Evolutionary conservation across 92 coral and sea anemone species (phyloP), one percentile per base, ranked within the genome.

Genomic region (Blastomussa wellsi): DNA sequence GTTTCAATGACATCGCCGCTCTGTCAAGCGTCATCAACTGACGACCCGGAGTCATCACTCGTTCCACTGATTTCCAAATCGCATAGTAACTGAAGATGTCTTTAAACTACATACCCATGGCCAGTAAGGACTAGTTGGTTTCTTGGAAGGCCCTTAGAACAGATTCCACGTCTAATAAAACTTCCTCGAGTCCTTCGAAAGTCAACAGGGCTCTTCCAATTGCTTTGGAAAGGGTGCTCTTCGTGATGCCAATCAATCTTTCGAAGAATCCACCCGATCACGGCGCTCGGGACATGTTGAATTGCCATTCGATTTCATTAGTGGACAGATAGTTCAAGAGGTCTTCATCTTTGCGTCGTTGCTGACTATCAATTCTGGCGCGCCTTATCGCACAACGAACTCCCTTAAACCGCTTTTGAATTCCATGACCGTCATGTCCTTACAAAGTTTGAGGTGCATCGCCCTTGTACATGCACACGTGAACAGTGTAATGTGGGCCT

Each of bases 221-320:
- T 15, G 93, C 90, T 84, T 92, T 89, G 79, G 88, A 92, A 5
- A 92, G 88, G 22, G 91, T 81, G 57, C 84, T 92, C 92, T 89
- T 92, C 69, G 80, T 62, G 35, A 86, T 91, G 49, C 81, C 87
- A 71, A 92, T 89, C 48, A 92, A 60, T 15, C 93, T 47, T 79
- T 92, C 89, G 57, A 89, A 92, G 79, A 92, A 72, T 3, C 92
- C 95, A 77, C 93, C 93, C 93, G 92, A 90, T 91, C 93, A 90
- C 74, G 92, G 95, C 72, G 90, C 91, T 22, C 87, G 83, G 68
- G 89, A 84, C 79, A 91, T 65, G 83, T 91, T 91, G 73, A 91
- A 91, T 62, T 51, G 68, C 94, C 94, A 88, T 38, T 33, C 72
- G 47, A 91, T 80, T 10, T 82, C 81, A 7, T 79, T 83, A 5